A percentile compares a stretch with the other conserved stretches of the same genome.
Evolutionary conservation across 2,113 vertebrate species (phyloP).

Genomic region (Xiphorhynchus elegans): DNA sequence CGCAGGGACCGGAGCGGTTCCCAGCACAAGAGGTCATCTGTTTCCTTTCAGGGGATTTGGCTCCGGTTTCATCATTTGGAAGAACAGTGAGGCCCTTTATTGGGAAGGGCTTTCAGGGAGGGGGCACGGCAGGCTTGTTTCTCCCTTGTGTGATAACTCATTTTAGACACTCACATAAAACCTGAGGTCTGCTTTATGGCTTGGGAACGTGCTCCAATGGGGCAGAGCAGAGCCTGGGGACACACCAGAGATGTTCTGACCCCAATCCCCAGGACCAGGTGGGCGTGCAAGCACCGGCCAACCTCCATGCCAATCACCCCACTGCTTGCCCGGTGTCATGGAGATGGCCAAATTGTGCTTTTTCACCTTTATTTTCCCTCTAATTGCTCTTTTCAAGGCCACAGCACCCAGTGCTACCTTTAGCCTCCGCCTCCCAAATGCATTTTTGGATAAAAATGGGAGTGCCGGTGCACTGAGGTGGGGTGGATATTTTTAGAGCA

Average conservation of each 20-base stretch:
- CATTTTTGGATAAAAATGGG: not conserved
- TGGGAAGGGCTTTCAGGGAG: not conserved
- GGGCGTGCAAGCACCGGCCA: accelerated
- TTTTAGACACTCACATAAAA: not conserved
- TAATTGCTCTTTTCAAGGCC: not conserved
- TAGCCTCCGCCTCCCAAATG: not conserved
- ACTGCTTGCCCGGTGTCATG: accelerated
- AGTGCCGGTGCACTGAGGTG: not conserved
- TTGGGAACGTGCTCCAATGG: not conserved
- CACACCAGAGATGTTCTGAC: accelerated
- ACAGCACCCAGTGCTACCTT: not conserved
- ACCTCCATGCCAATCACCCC: accelerated
- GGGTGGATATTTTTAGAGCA: slow-evolving; percentile 38
- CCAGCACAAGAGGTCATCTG: slow-evolving; percentile 64
- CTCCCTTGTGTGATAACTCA: not conserved
- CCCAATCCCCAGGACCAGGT: accelerated
- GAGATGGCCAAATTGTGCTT: not conserved
- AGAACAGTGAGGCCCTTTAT: slow-evolving; percentile 53
- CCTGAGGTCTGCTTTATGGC: not conserved
- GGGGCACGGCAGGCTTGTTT: not conserved
- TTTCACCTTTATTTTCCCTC: not conserved
- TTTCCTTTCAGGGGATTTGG: slow-evolving; percentile 63
- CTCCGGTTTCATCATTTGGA: not conserved
- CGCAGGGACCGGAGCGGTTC: not conserved
- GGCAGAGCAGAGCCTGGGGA: not conserved